phyloP scores from a whole-genome alignment of 2,797 vertebrate species.

The Nannoperca obscura region DNA sequence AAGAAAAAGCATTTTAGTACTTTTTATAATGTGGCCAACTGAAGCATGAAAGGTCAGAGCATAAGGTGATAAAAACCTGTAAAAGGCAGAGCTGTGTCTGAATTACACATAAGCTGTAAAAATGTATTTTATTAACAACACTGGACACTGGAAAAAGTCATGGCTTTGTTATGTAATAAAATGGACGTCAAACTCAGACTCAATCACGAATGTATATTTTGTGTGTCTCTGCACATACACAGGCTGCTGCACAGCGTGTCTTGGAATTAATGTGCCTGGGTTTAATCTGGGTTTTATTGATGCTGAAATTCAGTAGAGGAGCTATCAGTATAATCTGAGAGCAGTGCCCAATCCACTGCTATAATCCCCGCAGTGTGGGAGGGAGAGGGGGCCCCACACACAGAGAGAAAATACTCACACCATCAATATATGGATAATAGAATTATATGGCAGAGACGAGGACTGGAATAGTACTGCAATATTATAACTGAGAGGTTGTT shows the following conservation, averaged over 20 bases:
- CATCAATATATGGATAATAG: constrained; percentile 35
- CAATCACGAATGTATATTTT: not conserved
- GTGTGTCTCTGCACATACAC: not conserved
- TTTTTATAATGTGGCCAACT: too few relatives aligned
- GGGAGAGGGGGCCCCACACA: not conserved
- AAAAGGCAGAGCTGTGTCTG: not conserved
- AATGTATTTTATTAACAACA: not conserved
- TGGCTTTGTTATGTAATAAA: constrained; percentile 31
- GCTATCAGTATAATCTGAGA: constrained; percentile 81
- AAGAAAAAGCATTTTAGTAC: too few relatives aligned
- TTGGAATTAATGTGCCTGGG: constrained; percentile 52
- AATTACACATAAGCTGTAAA: not conserved
- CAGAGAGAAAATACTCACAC: not conserved
- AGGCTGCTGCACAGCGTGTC: constrained; percentile 27
- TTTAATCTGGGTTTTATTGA: constrained; percentile 84
- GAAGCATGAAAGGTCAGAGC: too few relatives aligned
- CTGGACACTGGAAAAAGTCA: constrained; percentile 4
- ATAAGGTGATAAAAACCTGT: not conserved
- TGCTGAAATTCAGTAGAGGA: constrained; percentile 78
- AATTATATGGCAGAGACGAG: constrained; percentile 18
- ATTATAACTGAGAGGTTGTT: constrained; percentile 20
- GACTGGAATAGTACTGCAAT: not conserved
- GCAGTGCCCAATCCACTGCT: constrained; percentile 63
- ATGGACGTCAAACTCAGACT: constrained; percentile 12
- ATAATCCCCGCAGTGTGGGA: constrained; percentile 60